Percentiles rank a stretch among this genome's conserved stretches.
Evolutionary conservation across 2,888 invertebrate species (phyloP).

Genomic region (Heteromurus nitidus): DNA sequence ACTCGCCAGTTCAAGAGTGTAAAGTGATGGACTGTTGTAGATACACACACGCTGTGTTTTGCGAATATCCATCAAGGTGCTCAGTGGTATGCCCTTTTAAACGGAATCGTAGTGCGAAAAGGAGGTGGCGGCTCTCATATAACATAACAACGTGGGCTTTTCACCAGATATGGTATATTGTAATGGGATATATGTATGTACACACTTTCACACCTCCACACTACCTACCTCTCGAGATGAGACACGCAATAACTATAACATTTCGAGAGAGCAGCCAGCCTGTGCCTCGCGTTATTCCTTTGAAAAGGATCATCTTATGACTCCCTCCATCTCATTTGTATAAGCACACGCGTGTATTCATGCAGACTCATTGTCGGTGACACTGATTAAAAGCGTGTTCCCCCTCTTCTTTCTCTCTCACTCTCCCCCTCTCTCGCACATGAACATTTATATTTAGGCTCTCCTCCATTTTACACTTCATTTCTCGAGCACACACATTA

Average conservation of each 20-base stretch:
- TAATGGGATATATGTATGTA: no score
- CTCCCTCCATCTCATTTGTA: slow-evolving; percentile 8
- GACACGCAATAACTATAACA: no score
- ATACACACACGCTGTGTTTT: not conserved
- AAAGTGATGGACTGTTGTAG: not conserved
- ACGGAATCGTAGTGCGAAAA: no score
- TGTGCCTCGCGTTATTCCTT: no score
- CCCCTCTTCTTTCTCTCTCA: slow-evolving; percentile 2
- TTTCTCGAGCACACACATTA: slow-evolving; percentile 23
- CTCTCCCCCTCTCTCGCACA: not conserved
- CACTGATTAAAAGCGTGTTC: slow-evolving; percentile 52
- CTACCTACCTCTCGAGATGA: no score
- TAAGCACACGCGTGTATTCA: not conserved
- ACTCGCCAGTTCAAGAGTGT: not conserved
- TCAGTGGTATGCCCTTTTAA: no score
- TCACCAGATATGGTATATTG: no score
- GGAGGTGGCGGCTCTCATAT: no score
- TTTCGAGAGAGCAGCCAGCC: no score
- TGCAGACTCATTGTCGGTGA: slow-evolving; percentile 33
- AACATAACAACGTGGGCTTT: no score
- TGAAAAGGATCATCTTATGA: no score
- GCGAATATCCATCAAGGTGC: no score
- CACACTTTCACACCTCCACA: not conserved
- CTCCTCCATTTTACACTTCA: slow-evolving; percentile 48
- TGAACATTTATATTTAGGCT: slow-evolving; percentile 52